phyloP scores from a whole-genome alignment of 1,140 invertebrate genomes.

The Ceratosolen fusciceps region DNA sequence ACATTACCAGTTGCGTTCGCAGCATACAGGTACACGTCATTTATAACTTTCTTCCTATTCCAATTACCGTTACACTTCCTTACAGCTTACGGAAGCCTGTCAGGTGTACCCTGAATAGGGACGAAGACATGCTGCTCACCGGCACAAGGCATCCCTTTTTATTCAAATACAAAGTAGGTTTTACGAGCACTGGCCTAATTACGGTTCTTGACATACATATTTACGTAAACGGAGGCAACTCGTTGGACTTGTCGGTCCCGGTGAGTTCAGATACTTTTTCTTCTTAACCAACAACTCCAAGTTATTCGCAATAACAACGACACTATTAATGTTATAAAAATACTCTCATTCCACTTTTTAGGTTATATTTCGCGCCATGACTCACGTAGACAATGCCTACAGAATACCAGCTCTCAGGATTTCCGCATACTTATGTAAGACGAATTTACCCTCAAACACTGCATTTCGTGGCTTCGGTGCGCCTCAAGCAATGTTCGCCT shows the following conservation, averaged over 20 bases:
- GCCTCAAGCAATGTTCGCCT: conserved; percentile 89
- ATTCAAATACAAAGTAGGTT: conserved; percentile 88
- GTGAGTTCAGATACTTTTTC: conserved; percentile 71
- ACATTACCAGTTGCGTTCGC: conserved; percentile 79
- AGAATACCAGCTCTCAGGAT: conserved; percentile 79
- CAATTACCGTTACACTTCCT: too few relatives aligned
- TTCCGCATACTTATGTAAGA: conserved; percentile 81
- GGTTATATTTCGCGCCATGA: conserved; percentile 81
- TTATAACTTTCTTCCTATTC: too few relatives aligned
- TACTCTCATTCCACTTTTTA: conserved; percentile 56
- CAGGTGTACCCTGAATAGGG: conserved; percentile 88
- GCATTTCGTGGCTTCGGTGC: conserved; percentile 91
- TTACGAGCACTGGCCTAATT: conserved; percentile 81
- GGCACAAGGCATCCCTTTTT: conserved; percentile 91
- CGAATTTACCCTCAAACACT: conserved; percentile 89
- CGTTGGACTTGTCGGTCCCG: conserved; percentile 81
- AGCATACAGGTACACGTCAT: conserved; percentile 68
- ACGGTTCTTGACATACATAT: conserved; percentile 79
- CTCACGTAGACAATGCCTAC: conserved; percentile 85
- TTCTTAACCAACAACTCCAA: background rate
- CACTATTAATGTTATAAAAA: background rate
- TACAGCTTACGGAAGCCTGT: conserved; percentile 81
- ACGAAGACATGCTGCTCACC: conserved; percentile 92
- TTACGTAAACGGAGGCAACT: conserved; percentile 87
- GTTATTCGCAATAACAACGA: background rate